These are phyloP conservation scores for Carlito syrichta DNA, from an alignment of 2,113 vertebrate genomes.

Conservation along the genomic window DNA sequence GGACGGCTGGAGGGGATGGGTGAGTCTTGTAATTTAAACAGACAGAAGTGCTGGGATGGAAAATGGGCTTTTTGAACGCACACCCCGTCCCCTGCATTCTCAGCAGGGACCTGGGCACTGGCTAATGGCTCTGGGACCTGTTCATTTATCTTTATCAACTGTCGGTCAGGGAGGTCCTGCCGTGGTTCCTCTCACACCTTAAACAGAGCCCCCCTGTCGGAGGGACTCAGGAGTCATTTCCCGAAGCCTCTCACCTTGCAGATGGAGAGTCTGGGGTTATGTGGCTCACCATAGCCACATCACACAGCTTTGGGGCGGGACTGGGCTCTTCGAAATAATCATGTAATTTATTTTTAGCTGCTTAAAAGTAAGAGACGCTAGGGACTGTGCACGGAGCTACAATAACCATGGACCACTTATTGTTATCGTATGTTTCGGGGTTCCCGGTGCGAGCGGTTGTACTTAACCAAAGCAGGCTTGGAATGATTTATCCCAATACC, in stretches of 20 bases:
- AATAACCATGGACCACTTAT: accelerated
- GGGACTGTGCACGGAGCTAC: background rate
- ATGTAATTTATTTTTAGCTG: accelerated
- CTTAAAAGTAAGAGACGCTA: no score
- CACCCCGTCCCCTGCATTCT: accelerated
- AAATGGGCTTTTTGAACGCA: background rate
- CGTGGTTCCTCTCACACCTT: background rate
- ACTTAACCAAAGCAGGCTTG: no score
- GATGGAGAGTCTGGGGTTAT: background rate
- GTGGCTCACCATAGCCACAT: no score
- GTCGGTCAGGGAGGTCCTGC: accelerated
- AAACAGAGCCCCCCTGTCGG: background rate
- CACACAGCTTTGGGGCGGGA: background rate
- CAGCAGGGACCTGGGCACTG: no score
- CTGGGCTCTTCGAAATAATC: background rate
- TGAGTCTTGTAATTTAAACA: background rate
- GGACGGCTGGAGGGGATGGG: accelerated
- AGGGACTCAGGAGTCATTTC: background rate
- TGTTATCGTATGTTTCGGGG: background rate
- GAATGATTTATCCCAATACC: background rate
- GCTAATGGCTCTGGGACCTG: background rate
- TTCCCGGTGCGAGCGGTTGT: no score
- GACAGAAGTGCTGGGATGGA: background rate
- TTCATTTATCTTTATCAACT: background rate
- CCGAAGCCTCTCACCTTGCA: background rate